phyloP scores from a whole-genome alignment of 2,113 vertebrate genomes.

The Amblyopsis rosae region DNA sequence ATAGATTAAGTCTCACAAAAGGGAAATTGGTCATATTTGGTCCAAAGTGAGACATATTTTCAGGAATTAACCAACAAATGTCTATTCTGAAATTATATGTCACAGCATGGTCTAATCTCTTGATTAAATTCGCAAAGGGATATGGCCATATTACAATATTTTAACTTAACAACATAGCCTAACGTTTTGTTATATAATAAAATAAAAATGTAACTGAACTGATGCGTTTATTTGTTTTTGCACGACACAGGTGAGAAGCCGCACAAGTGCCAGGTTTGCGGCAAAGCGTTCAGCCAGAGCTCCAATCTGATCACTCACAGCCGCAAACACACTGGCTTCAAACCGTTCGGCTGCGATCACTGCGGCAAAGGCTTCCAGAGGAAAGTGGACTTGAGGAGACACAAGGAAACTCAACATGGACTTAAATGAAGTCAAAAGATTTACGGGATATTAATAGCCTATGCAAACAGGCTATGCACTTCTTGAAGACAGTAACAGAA shows the following conservation, averaged over 20 bases:
- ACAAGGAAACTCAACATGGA: slow-evolving; percentile 93
- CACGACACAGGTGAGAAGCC: slow-evolving; percentile 90
- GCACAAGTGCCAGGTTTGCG: slow-evolving; percentile 98
- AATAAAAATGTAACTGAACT: no score
- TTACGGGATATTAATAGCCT: neutral
- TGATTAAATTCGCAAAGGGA: no score
- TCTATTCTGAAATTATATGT: no score
- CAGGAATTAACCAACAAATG: no score
- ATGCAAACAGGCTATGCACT: neutral
- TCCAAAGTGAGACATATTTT: no score
- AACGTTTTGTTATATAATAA: neutral
- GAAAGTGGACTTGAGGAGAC: slow-evolving; percentile 93
- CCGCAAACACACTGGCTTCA: slow-evolving; percentile 96
- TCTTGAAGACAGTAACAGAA: neutral
- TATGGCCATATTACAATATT: no score
- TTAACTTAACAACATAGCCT: no score
- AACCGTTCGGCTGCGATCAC: slow-evolving; percentile 92
- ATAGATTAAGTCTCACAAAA: no score
- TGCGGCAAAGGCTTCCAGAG: slow-evolving; percentile 95
- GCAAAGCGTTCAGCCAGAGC: slow-evolving; percentile 98
- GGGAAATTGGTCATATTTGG: no score
- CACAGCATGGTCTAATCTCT: no score
- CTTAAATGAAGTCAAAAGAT: slow-evolving; percentile 74
- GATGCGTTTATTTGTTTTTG: slow-evolving; percentile 2
- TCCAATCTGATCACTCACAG: slow-evolving; percentile 99